Base-by-base conservation (phyloP, 2,888 invertebrate genomes). In the Drosophila subquinaria region DNA sequence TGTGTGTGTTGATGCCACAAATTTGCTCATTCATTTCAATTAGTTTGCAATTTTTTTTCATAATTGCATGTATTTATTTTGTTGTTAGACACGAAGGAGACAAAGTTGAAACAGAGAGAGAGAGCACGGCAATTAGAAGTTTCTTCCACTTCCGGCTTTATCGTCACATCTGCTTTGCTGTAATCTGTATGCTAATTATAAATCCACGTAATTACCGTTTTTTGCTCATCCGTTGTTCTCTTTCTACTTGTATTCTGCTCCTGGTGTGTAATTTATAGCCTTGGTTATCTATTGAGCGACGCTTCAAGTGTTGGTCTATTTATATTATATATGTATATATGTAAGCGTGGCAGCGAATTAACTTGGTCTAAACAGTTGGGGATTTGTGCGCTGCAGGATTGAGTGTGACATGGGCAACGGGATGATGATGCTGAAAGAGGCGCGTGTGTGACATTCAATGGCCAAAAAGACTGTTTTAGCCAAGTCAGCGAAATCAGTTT, bases 21-120 rank as follows among this genome's bases (percentile, higher is more conserved):
- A 65, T 68, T 69, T 69, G 30, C 51, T 45, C 80, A 82, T 83
- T 80, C 47, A 69, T 83, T 86, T 83, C 78, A 86, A 83, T 84
- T 82, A 84, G 73, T 79, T 83, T 71, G 53, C 53, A 69, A 82
- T 86, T 82, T 82, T 73, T 73, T 43, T 50, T 15, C 69, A 82
- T 76, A 82, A 84, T 80, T 78, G 57, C 51, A 69, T 74, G 64
- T 53, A 64, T 57, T 36, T 53, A 68, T 69, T 74, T 67, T 65
- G 45, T 38, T 55, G n/a, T 42, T 2, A 17, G 10, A 11, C 6
- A 5, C 20, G 38, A 30, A 30, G 4, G 10, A 43, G 42, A 42
- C 30, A 30, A 30, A 30, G 1, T 30, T 30, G 8, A 9, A 4
- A 35, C 27, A 10, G 33, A 52, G 5, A 11, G 15, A 30, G 33